phyloP scores from a whole-genome alignment of 92 coral and sea anemone genomes.

The Epizoanthus stellaris region DNA sequence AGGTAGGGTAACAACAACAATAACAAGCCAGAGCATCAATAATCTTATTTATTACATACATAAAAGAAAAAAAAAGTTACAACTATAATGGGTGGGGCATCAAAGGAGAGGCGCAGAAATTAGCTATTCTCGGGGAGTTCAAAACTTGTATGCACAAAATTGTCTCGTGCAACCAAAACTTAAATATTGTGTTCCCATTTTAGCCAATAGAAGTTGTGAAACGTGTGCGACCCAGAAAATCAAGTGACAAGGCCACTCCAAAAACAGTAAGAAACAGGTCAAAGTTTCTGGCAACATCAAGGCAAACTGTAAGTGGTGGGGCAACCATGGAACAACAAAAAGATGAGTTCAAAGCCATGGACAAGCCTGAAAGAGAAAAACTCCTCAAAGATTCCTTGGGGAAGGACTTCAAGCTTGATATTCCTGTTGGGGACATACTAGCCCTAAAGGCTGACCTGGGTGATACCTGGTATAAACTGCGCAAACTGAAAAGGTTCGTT shows the following conservation, averaged over 20 bases:
- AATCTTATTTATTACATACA: too few relatives aligned
- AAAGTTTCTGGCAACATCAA: not conserved
- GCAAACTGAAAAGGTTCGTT: not conserved
- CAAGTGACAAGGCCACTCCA: constrained; percentile 23
- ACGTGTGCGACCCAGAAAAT: constrained; percentile 18
- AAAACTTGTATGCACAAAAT: too few relatives aligned
- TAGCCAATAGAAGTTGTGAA: constrained; percentile 20
- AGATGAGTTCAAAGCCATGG: constrained; percentile 34
- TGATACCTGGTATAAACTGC: not conserved
- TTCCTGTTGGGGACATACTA: constrained; percentile 9
- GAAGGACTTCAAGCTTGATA: constrained; percentile 10
- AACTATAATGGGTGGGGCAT: not conserved
- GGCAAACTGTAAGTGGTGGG: not conserved
- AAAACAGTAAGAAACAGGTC: constrained; percentile 12
- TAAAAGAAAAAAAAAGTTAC: not conserved
- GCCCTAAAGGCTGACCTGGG: constrained; percentile 14
- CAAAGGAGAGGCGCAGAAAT: too few relatives aligned
- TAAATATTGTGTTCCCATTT: not conserved
- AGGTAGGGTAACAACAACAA: too few relatives aligned
- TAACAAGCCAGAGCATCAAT: too few relatives aligned
- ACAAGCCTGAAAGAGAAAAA: constrained; percentile 34
- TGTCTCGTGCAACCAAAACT: too few relatives aligned
- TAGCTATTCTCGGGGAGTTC: too few relatives aligned
- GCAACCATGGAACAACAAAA: constrained; percentile 21
- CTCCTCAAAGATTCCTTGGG: constrained; percentile 46